Evolutionary conservation across 1,140 invertebrate species (phyloP), one percentile per base, ranked within the genome.

Genomic region (Pomacea maculata): DNA sequence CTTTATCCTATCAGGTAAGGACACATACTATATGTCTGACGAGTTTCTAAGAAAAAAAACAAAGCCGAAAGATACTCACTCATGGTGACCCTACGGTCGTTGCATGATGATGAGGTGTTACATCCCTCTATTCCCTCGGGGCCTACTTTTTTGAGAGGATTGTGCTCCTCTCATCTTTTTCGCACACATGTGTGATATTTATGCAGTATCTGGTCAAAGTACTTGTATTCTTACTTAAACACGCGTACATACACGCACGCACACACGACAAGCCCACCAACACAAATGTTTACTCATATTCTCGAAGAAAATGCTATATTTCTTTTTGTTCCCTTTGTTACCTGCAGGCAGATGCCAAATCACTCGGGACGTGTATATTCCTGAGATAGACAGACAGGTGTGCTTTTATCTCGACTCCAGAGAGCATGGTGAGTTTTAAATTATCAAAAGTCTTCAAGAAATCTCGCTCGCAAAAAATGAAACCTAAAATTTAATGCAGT

Each of bases 341-440:
- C 17, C 54, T 84, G 17, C 70, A 89, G 88, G 88, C 45, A 82
- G 88, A 21, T 88, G 87, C 75, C 85, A 85, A 71, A 78, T 84
- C 0, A 83, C 80, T 17, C 75, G 87, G 54, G 83, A 87, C 45
- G 85, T 89, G 14, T 85, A 80, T 68, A 85, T 89, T 55, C 85
- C 86, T 52, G 88, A 89, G 75, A 81, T 85, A 19, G 80, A 87
- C n/a, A 85, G 85, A 72, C 75, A 78, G 3, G 84, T 85, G 6
- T 68, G 79, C 45, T 87, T 86, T 76, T 85, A 86, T 72, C 72
- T 87, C 6, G 82, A 81, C 55, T 82, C 83, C 70, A 84, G 83
- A 82, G 86, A 87, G 80, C 83, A 75, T 80, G 84, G 87, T 87
- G 64, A 78, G 54, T 71, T 25, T 72, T 80, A 45, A 45, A 45